These are phyloP conservation scores for Oryzias dopingdopingensis DNA, from an alignment of 2,797 vertebrate species.

Conservation along the genomic window DNA sequence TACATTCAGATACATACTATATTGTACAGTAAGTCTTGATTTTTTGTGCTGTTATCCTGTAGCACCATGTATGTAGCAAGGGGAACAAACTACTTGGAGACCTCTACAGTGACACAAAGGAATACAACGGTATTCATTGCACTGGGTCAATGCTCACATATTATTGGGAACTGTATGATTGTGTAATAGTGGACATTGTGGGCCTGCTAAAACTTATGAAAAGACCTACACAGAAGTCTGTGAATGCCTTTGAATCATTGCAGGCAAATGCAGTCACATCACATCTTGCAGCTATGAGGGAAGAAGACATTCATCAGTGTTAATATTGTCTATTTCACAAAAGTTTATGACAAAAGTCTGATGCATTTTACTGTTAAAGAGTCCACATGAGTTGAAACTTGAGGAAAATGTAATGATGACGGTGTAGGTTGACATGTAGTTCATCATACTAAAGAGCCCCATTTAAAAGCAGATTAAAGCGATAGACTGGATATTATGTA, in stretches of 20 bases:
- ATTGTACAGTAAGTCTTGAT: conserved; percentile 72
- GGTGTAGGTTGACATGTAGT: conserved; percentile 50
- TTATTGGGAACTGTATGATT: conserved; percentile 26
- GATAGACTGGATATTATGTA: conserved; percentile 61
- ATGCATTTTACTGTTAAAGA: conserved; percentile 21
- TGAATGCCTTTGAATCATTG: conserved; percentile 26
- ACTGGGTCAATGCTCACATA: conserved; percentile 39
- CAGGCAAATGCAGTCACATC: conserved; percentile 24
- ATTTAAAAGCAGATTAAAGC: conserved; percentile 60
- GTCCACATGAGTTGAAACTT: conserved; percentile 43
- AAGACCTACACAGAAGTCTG: conserved; percentile 1
- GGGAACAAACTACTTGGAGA: conserved; percentile 63
- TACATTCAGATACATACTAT: conserved; percentile 82
- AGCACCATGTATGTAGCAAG: conserved; percentile 76
- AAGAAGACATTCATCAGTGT: conserved; percentile 64
- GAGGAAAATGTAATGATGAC: conserved; percentile 26
- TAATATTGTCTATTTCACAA: conserved; percentile 67
- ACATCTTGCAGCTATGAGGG: conserved; percentile 38
- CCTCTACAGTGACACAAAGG: conserved; percentile 59
- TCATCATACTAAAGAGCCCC: conserved; percentile 35
- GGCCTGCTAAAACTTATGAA: conserved; percentile 18
- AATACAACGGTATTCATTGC: conserved; percentile 53
- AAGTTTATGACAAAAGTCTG: conserved; percentile 43
- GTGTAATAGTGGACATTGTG: conserved; percentile 36
- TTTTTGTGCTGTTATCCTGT: conserved; percentile 70